Conservation (phyloP, 2,797 vertebrate species). For the Furcifer pardalis region DNA sequence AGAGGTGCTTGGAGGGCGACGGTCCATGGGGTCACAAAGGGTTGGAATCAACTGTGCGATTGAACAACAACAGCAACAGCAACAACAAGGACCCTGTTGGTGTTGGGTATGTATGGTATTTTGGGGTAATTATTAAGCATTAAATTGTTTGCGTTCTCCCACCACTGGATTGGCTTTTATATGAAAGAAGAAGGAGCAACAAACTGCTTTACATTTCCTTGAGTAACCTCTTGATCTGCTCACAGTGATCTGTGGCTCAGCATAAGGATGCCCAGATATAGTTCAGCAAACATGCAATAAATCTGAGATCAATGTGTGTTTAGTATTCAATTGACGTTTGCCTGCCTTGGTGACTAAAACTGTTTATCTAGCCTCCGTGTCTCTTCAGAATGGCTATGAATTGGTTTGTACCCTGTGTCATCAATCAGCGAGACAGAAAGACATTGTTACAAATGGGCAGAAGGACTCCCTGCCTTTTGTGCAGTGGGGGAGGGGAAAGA, state of each 20-base stretch:
- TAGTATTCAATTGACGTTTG: slow-evolving; percentile 8
- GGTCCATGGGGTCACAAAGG: too few species aligned
- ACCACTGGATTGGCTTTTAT: too few species aligned
- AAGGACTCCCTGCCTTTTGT: slow-evolving; percentile 6
- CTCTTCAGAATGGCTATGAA: background rate
- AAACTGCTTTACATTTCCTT: background rate
- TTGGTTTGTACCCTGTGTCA: background rate
- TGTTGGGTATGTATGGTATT: too few species aligned
- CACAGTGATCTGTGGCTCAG: background rate
- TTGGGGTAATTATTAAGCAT: too few species aligned
- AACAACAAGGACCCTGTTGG: too few species aligned
- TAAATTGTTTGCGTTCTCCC: too few species aligned
- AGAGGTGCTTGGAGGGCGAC: too few species aligned
- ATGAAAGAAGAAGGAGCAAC: background rate
- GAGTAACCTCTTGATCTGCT: background rate
- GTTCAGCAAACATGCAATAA: background rate
- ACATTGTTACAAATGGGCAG: background rate
- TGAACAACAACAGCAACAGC: too few species aligned
- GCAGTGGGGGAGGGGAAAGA: background rate
- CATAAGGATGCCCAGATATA: background rate
- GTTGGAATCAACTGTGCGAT: too few species aligned
- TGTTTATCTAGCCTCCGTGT: background rate
- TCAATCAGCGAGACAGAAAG: background rate
- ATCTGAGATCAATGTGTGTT: background rate
- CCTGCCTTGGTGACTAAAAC: background rate